These are phyloP conservation scores for Cricetomys ansorgei DNA, from an alignment of 2,113 vertebrate species.

Conservation along the genomic window DNA sequence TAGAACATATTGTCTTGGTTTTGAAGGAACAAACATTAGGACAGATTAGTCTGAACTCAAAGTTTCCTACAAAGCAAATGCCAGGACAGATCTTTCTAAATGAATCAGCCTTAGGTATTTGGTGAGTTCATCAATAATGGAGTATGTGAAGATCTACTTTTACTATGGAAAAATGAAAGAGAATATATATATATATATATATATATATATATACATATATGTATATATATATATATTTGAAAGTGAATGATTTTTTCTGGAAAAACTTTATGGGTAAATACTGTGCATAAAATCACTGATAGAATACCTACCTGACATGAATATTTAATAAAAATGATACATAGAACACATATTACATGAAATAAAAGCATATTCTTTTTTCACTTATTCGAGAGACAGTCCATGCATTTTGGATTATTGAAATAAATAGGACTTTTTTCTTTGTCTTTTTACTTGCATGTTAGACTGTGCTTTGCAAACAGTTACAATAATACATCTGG, in stretches of 20 bases:
- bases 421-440: no score
- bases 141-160: constrained; percentile 48
- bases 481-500: not conserved
- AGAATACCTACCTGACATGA: not conserved
- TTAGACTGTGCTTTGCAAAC: constrained; percentile 30
- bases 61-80: constrained; percentile 1
- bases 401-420: not conserved
- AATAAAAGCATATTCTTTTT: not conserved
- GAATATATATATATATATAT: not conserved
- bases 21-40: constrained; percentile 32
- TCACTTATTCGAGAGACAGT: not conserved
- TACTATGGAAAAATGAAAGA: not conserved
- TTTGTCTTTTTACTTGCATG: no score
- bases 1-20: constrained; percentile 40
- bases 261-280: constrained; percentile 17
- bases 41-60: constrained; percentile 51
- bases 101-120: constrained; percentile 30
- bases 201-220: not conserved
- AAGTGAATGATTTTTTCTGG: constrained; percentile 28
- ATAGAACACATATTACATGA: not conserved
- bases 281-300: not conserved
- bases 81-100: constrained; percentile 20
- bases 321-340: constrained; percentile 16
- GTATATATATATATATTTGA: not conserved
- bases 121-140: not conserved